Conservation (phyloP, 2,113 vertebrate genomes). For the Azemiops feae region DNA sequence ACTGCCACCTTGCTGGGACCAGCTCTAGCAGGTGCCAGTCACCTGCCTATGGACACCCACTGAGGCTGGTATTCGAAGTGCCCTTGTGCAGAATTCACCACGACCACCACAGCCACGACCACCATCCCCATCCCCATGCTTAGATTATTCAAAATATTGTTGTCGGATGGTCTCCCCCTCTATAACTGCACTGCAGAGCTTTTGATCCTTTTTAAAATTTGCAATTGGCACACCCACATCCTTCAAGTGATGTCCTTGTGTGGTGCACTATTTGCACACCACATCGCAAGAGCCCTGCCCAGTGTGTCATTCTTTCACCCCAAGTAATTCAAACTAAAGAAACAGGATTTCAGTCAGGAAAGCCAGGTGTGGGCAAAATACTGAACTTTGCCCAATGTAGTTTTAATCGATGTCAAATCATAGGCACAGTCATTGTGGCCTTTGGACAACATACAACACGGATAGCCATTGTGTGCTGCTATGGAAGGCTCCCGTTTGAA, state of each 20-base stretch:
- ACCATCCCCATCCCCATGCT: neutral
- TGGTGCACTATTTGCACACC: neutral
- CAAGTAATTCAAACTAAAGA: neutral
- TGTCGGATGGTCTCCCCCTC: neutral
- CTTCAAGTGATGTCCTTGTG: neutral
- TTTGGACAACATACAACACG: neutral
- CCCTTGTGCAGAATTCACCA: neutral
- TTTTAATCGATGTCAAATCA: neutral
- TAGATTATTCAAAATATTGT: neutral
- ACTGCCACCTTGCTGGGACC: neutral
- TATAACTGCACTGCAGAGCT: neutral
- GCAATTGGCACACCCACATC: neutral
- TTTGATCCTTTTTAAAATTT: neutral
- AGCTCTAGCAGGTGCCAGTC: neutral
- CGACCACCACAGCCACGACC: neutral
- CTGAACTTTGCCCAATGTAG: neutral
- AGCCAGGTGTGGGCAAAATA: neutral
- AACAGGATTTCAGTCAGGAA: neutral
- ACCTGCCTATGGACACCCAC: neutral
- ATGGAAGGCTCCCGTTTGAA: neutral
- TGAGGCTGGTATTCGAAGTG: neutral
- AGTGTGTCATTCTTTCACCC: neutral
- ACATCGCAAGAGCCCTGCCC: neutral
- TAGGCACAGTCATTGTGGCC: neutral
- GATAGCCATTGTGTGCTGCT: neutral